Evolutionary conservation across 2,888 invertebrate species (phyloP).

Genomic region (Oithona nana): DNA sequence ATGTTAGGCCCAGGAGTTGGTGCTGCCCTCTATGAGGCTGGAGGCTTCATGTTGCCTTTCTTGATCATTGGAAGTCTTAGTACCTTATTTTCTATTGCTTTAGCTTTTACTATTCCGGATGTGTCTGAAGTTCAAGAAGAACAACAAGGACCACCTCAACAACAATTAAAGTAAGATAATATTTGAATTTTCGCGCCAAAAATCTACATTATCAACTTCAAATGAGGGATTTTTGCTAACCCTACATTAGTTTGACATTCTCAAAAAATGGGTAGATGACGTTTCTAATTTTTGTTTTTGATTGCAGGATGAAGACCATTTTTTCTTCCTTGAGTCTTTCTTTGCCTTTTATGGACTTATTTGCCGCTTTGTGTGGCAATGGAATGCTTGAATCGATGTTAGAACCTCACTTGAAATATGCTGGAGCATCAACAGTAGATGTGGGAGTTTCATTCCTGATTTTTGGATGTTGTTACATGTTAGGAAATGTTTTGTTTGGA

Average conservation of each 20-base stretch:
- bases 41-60: background rate
- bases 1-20: background rate
- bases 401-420: background rate
- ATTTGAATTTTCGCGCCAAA: too few species aligned
- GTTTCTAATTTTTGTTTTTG: background rate
- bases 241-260: too few species aligned
- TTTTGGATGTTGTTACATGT: slow-evolving; percentile 5
- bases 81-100: background rate
- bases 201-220: too few species aligned
- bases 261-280: too few species aligned
- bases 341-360: background rate
- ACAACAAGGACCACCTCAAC: too few species aligned
- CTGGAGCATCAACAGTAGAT: background rate
- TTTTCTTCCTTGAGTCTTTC: background rate
- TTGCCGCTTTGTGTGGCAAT: slow-evolving; percentile 1
- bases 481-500: slow-evolving; percentile 2
- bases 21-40: slow-evolving; percentile 2
- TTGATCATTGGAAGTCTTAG: background rate
- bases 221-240: too few species aligned
- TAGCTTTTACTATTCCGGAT: background rate
- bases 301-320: background rate
- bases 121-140: background rate
- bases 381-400: slow-evolving; percentile 3
- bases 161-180: too few species aligned
- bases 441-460: background rate